These are phyloP conservation scores for Chamaea fasciata DNA, from an alignment of 2,113 vertebrate species.

Conservation along the genomic window DNA sequence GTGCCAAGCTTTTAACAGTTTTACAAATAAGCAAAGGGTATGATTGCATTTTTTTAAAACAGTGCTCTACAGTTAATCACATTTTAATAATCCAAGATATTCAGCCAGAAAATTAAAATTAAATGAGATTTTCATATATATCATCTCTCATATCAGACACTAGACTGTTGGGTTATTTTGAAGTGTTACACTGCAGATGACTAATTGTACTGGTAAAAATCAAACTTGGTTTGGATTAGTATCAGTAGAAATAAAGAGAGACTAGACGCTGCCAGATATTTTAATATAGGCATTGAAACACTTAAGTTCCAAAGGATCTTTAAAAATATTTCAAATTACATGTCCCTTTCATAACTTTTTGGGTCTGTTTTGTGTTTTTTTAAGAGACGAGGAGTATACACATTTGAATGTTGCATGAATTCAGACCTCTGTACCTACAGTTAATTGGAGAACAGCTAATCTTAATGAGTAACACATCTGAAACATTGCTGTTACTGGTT, in stretches of 20 bases:
- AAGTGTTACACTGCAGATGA: conserved; percentile 38
- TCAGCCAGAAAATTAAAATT: conserved; percentile 41
- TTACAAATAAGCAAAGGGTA: background rate
- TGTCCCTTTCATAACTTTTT: conserved; percentile 39
- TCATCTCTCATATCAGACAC: background rate
- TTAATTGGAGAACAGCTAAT: conserved; percentile 54
- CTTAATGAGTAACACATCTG: conserved; percentile 35
- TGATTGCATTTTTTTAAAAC: background rate
- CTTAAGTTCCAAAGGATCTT: background rate
- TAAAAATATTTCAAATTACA: conserved; percentile 41
- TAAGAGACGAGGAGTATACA: conserved; percentile 22
- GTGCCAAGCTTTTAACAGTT: background rate
- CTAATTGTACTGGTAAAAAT: conserved; percentile 26
- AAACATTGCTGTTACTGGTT: conserved; percentile 60
- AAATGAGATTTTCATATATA: background rate
- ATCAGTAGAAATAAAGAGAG: conserved; percentile 23
- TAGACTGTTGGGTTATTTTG: background rate
- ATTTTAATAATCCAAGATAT: conserved; percentile 43
- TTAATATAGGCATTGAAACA: background rate
- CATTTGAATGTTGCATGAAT: conserved; percentile 58
- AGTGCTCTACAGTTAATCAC: conserved; percentile 44
- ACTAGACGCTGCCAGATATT: conserved; percentile 27
- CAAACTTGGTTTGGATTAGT: conserved; percentile 12
- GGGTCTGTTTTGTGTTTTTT: conserved; percentile 1
- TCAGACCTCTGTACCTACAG: conserved; percentile 66